Percentiles rank a stretch among this genome's conserved stretches.
phyloP scores from a whole-genome alignment of 2,113 vertebrate genomes.

The Heterotis niloticus region DNA sequence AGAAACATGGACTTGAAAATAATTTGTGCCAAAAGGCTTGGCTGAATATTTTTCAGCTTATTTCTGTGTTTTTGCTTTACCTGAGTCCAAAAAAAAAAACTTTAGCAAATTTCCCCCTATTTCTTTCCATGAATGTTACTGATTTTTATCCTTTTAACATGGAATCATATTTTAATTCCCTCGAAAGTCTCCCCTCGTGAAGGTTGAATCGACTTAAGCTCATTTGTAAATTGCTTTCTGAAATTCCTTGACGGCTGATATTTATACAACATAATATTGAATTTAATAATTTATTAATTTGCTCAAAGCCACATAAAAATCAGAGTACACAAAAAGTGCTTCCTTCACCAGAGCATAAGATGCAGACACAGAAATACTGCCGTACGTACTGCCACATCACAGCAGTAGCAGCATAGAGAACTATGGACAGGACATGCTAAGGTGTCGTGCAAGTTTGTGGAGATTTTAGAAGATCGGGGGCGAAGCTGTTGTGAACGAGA shows the following conservation, averaged over 20 bases:
- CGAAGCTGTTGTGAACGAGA: no score
- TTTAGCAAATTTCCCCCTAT: background rate
- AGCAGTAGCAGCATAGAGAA: no score
- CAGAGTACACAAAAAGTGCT: no score
- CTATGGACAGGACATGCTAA: no score
- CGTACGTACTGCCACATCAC: no score
- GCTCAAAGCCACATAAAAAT: no score
- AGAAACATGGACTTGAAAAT: background rate
- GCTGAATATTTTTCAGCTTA: background rate
- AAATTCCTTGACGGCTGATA: constrained; percentile 8
- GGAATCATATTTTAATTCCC: background rate
- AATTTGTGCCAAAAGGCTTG: background rate
- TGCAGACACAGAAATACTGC: no score
- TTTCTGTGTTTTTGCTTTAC: background rate
- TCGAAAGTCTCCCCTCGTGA: background rate
- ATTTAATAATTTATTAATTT: no score
- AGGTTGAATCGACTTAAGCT: background rate
- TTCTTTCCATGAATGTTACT: background rate
- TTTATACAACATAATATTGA: background rate
- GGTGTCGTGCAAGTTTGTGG: no score
- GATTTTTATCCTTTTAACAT: background rate
- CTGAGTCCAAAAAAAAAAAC: background rate
- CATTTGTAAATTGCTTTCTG: background rate
- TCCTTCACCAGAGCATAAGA: no score
- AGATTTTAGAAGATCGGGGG: no score